phyloP scores from a whole-genome alignment of 2,113 vertebrate genomes.

The Nyctereutes procyonoides region DNA sequence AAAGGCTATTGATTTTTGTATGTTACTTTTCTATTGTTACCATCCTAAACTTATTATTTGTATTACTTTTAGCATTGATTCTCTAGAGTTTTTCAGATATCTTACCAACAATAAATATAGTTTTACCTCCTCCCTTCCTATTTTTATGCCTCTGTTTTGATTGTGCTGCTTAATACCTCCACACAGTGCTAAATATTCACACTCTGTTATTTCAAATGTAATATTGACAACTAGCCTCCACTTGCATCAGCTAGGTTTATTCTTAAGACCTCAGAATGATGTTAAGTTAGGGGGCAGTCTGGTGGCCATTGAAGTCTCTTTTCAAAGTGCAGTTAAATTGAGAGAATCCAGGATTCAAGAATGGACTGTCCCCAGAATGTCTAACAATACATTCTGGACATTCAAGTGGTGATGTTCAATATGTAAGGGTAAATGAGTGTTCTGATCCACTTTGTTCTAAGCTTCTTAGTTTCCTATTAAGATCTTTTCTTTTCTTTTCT shows the following conservation, averaged over 20 bases:
- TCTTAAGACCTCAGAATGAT: neutral
- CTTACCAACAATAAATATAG: neutral
- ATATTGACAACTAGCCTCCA: neutral
- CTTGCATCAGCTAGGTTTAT: neutral
- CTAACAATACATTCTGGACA: neutral
- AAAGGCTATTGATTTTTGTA: neutral
- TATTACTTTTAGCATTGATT: neutral
- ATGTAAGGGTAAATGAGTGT: neutral
- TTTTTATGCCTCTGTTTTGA: neutral
- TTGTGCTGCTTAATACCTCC: neutral
- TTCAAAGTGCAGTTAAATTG: neutral
- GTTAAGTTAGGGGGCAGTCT: neutral
- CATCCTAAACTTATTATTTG: neutral
- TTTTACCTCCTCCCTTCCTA: neutral
- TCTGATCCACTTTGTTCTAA: neutral
- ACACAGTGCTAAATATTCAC: neutral
- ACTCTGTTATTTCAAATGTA: neutral
- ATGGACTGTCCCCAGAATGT: neutral
- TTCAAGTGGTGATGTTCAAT: neutral
- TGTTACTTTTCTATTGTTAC: neutral
- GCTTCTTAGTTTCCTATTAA: slow-evolving; percentile 11
- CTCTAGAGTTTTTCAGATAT: neutral
- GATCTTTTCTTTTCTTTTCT: neutral
- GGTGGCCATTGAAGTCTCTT: neutral
- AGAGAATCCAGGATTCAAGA: neutral